Percentiles rank a stretch among this genome's conserved stretches.
Conservation (phyloP, 2,888 invertebrate species). For the Hyposoter dolosus region DNA sequence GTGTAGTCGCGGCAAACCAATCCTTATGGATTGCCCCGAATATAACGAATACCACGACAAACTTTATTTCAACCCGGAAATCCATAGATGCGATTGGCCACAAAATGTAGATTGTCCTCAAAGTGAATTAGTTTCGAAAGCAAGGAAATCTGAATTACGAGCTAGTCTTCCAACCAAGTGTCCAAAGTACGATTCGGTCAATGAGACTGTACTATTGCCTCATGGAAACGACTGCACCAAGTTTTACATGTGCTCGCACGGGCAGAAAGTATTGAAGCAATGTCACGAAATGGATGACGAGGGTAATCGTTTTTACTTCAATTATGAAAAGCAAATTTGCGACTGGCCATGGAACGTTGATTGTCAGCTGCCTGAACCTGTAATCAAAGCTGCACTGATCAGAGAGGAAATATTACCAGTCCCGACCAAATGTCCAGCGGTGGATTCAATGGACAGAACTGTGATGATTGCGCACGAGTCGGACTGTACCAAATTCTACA, state of each 20-base stretch:
- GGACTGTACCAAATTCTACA: conserved; percentile 72
- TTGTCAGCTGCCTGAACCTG: conserved; percentile 62
- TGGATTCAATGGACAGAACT: conserved; percentile 12
- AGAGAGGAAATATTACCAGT: background rate
- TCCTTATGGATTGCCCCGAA: background rate
- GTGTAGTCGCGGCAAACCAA: background rate
- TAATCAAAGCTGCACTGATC: conserved; percentile 61
- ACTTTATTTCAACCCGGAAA: background rate
- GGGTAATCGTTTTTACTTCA: conserved; percentile 37
- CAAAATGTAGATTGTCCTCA: conserved; percentile 3
- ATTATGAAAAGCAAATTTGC: conserved; percentile 50
- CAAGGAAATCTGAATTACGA: background rate
- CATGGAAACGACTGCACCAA: conserved; percentile 67
- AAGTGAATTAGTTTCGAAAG: background rate
- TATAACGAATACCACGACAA: conserved; percentile 11
- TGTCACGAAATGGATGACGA: conserved; percentile 60
- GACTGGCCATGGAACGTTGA: conserved; percentile 49
- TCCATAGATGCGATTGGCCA: conserved; percentile 58
- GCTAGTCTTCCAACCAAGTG: conserved; percentile 57
- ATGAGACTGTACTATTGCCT: conserved; percentile 44
- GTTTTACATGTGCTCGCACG: conserved; percentile 67
- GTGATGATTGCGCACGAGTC: conserved; percentile 31
- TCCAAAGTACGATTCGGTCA: conserved; percentile 43
- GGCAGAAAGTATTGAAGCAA: conserved; percentile 7
- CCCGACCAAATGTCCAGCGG: conserved; percentile 65